Evolutionary conservation across 35 echinoderm and acorn worm species (phyloP).

Genomic region (Apostichopus californicus): DNA sequence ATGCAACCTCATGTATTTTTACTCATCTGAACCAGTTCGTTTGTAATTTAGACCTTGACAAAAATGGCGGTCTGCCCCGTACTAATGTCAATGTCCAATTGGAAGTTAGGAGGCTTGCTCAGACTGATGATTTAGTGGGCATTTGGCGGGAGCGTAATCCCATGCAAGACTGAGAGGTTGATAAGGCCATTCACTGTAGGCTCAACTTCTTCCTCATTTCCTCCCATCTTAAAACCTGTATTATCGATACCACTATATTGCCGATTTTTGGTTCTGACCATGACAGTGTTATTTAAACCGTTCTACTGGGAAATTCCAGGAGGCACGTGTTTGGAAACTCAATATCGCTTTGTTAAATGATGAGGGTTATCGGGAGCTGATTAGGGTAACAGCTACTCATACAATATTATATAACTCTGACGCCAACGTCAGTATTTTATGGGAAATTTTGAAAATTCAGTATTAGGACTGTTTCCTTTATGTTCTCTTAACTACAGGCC

Average conservation of each 20-base stretch:
- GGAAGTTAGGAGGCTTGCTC: too few relatives aligned
- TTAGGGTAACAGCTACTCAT: neutral
- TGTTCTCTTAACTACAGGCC: neutral
- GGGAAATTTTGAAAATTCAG: conserved; percentile 11
- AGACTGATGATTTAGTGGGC: too few relatives aligned
- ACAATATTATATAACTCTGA: neutral
- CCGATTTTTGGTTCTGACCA: conserved; percentile 36
- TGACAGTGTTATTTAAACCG: conserved; percentile 6
- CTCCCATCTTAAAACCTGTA: neutral
- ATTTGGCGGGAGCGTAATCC: too few relatives aligned
- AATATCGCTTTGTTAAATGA: conserved; percentile 16
- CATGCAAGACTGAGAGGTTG: too few relatives aligned
- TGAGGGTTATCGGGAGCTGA: conserved; percentile 14
- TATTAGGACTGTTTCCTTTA: neutral
- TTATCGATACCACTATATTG: conserved; percentile 1
- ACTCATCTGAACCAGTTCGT: too few relatives aligned
- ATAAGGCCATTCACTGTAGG: too few relatives aligned
- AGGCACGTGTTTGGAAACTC: conserved; percentile 40
- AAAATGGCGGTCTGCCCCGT: too few relatives aligned
- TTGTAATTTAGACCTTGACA: too few relatives aligned
- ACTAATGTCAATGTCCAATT: too few relatives aligned
- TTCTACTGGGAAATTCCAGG: neutral
- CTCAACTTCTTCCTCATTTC: neutral
- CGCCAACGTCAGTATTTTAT: neutral
- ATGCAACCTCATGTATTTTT: too few relatives aligned